Evolutionary conservation across 2,113 vertebrate species (phyloP), one percentile per base, ranked within the genome.

Genomic region (Malurus melanocephalus): DNA sequence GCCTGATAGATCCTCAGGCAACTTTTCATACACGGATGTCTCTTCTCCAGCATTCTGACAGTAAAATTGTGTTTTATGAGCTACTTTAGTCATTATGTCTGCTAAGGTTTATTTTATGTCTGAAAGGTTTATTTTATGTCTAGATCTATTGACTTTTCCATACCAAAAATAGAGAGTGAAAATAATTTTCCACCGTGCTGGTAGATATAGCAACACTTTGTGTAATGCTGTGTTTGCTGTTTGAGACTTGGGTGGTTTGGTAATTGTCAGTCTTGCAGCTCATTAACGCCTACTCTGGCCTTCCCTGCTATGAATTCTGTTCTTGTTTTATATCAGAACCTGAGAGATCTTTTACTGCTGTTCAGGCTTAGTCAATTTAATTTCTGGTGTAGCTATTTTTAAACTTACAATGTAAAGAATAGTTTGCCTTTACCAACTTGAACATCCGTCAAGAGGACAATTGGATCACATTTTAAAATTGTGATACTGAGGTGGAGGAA

Each of bases 371-470:
- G 64, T 51, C 2, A 0, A 22, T 71, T 64, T 74, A n/a, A 71
- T 80, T 87, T 48, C 65, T 85, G 56, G 26, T 81, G 55, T 42
- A 78, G 77, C 61, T 88, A 28, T 92, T 91, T 89, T 85, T 83
- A 85, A 57, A 72, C 24, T 60, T 48, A 43, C 0, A 46, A 12
- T 26, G 43, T 57, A 38, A 66, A 16, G 28, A 59, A 62, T 60
- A n/a, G 14, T 80, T 51, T 82, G 86, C 69, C 42, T 85, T 84
- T 68, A 26, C 11, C 56, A 32, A 5, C 20, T 67, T 49, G 48
- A 73, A 35, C 13, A 43, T 42, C 28, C 0, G 0, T 56, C 51
- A 45, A 67, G 82, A 72, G 49, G 27, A 74, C 49, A 46, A 9
- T 43, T 69, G 67, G 30, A 26, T 52, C 46, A n/a, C 4, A 2